phyloP scores from a whole-genome alignment of 2,113 vertebrate genomes.

The Corvus moneduloides region DNA sequence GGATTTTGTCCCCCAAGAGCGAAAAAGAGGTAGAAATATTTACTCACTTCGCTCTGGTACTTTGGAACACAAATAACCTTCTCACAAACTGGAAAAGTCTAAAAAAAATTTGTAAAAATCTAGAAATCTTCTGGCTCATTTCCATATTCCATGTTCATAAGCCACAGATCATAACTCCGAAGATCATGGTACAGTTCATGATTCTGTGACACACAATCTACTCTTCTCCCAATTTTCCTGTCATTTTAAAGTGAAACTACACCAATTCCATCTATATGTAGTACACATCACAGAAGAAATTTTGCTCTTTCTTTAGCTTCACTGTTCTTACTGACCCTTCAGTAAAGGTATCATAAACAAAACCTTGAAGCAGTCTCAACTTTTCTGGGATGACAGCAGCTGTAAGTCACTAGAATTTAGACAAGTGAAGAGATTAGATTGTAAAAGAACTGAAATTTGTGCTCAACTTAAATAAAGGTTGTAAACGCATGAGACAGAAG shows the following conservation, averaged over 20 bases:
- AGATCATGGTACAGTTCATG: background rate
- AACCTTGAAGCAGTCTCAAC: background rate
- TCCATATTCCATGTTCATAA: background rate
- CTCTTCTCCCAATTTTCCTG: background rate
- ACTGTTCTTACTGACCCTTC: background rate
- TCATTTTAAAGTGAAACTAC: background rate
- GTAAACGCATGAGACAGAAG: background rate
- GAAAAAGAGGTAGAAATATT: background rate
- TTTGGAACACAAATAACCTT: background rate
- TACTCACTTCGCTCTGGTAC: background rate
- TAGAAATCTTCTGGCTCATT: background rate
- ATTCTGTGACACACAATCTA: background rate
- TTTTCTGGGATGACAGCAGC: background rate
- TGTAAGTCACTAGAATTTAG: background rate
- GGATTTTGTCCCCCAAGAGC: background rate
- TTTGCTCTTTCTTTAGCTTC: background rate
- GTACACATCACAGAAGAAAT: background rate
- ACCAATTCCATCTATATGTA: background rate
- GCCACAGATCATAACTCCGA: background rate
- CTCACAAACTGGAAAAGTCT: background rate
- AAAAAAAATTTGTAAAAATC: background rate
- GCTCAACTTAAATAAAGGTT: background rate
- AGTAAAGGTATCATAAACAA: background rate
- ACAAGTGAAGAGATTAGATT: background rate
- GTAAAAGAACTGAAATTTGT: background rate